These are phyloP conservation scores for Ranitomeya variabilis DNA, from an alignment of 2,113 vertebrate species.

Conservation along the genomic window DNA sequence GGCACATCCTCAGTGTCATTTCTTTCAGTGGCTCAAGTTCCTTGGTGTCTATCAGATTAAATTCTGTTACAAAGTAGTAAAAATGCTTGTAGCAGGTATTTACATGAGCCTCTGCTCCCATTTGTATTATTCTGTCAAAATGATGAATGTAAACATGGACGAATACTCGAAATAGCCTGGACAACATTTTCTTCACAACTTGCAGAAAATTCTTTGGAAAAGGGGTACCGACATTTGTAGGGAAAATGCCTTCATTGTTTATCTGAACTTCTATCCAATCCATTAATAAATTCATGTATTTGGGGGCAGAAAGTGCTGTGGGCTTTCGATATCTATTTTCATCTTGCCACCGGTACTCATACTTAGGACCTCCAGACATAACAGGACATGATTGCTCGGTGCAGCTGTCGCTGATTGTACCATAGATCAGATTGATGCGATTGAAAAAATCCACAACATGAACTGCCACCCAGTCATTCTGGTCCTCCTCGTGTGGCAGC, in stretches of 20 bases:
- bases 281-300: conserved; percentile 97
- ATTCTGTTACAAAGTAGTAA: conserved; percentile 94
- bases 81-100: conserved; percentile 99
- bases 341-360: conserved; percentile 97
- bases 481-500: conserved; percentile 88
- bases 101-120: conserved; percentile 96
- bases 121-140: conserved; percentile 91
- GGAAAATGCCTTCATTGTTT: conserved; percentile 95
- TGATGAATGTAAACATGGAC: conserved; percentile 99
- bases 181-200: conserved; percentile 94
- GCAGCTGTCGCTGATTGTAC: conserved; percentile 94
- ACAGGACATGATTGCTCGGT: conserved; percentile 88
- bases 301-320: conserved; percentile 87
- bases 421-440: conserved; percentile 97
- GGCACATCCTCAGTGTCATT: conserved; percentile 94
- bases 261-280: conserved; percentile 98
- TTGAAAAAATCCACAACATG: conserved; percentile 99
- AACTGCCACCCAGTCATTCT: conserved; percentile 96
- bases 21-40: conserved; percentile 97
- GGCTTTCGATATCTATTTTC: conserved; percentile 89
- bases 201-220: conserved; percentile 97
- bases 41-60: conserved; percentile 95
- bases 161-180: conserved; percentile 95
- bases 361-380: conserved; percentile 95
- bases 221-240: conserved; percentile 92